phyloP scores from a whole-genome alignment of 2,113 vertebrate species.

The Hyperoodon ampullatus region DNA sequence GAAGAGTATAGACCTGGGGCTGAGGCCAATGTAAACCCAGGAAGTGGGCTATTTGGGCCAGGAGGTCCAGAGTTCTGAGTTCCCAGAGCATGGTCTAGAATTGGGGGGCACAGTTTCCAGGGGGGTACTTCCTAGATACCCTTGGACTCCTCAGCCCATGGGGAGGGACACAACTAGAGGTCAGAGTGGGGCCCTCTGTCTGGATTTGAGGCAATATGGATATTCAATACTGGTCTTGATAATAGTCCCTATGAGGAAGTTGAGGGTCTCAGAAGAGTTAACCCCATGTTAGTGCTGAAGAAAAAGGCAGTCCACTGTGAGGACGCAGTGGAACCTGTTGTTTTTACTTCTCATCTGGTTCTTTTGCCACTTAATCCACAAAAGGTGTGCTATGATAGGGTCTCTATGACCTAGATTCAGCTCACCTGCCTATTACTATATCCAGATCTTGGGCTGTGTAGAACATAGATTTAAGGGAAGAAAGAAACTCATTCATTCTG shows the following conservation, averaged over 20 bases:
- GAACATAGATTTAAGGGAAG: constrained; percentile 19
- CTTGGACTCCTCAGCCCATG: background rate
- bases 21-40: background rate
- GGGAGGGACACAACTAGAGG: background rate
- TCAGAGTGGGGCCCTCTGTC: background rate
- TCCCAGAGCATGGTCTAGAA: background rate
- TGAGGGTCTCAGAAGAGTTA: background rate
- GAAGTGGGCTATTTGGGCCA: background rate
- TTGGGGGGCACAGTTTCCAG: background rate
- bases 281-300: background rate
- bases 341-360: background rate
- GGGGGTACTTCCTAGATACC: background rate
- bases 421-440: background rate
- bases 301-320: background rate
- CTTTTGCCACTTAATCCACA: constrained; percentile 22
- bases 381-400: background rate
- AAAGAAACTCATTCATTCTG: constrained; percentile 3
- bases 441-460: background rate
- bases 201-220: background rate
- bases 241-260: background rate
- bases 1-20: background rate
- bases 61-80: background rate
- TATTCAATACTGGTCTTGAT: background rate
- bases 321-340: background rate
- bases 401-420: background rate